Conservation (phyloP, 2,113 vertebrate genomes). For the Hippocampus comes region DNA sequence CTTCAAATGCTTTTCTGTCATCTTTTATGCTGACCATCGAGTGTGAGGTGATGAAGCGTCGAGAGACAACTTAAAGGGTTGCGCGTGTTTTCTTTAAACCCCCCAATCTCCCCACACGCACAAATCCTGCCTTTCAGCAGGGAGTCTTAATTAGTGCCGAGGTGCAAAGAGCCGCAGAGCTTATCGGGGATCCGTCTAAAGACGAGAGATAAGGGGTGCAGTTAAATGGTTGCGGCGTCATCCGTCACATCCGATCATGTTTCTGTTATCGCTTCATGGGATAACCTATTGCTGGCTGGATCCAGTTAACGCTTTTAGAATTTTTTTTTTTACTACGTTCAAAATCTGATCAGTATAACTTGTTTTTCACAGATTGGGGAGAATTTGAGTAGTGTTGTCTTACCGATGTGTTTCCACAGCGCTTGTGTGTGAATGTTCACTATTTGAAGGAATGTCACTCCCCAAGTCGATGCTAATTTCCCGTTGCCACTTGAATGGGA, state of each 20-base stretch:
- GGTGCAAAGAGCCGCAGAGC: constrained; percentile 46
- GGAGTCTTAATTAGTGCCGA: constrained; percentile 48
- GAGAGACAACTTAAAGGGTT: constrained; percentile 44
- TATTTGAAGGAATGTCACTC: too few species aligned
- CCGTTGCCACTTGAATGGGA: too few species aligned
- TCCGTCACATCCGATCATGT: constrained; percentile 27
- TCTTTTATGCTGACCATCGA: constrained; percentile 15
- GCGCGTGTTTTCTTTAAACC: constrained; percentile 49
- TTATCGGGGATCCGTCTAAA: constrained; percentile 52
- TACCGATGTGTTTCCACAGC: too few species aligned
- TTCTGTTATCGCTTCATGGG: background rate
- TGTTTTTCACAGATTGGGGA: background rate
- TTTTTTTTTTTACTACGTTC: background rate
- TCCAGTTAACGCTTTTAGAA: background rate
- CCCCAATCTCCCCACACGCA: constrained; percentile 6
- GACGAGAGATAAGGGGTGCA: constrained; percentile 48
- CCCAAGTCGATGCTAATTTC: too few species aligned
- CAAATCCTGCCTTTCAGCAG: constrained; percentile 25
- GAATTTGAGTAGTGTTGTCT: too few species aligned
- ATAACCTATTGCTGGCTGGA: background rate
- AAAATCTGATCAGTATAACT: background rate
- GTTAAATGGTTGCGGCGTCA: constrained; percentile 40
- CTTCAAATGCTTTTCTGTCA: background rate
- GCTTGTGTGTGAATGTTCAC: too few species aligned
- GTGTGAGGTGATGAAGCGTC: constrained; percentile 46